These are phyloP conservation scores for Hycleus cichorii DNA, from an alignment of 1,140 invertebrate species.

Conservation along the genomic window DNA sequence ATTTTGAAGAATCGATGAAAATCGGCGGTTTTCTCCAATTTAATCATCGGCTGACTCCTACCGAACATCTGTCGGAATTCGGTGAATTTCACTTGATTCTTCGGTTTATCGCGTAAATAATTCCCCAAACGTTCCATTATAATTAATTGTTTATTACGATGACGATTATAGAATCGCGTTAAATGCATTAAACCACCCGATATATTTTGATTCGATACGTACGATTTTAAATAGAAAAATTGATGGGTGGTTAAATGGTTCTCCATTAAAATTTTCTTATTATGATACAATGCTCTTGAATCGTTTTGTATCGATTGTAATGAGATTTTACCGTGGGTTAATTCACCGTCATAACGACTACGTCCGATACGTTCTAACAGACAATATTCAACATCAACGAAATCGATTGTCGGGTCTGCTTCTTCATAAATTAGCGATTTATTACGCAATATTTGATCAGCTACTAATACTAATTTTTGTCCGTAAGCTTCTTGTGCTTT, in stretches of 20 bases:
- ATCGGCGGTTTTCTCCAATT: conserved; percentile 45
- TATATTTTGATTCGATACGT: neutral
- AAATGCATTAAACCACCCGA: conserved; percentile 32
- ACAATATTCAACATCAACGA: conserved; percentile 58
- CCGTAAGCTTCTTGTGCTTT: conserved; percentile 49
- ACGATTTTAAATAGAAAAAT: conserved; percentile 3
- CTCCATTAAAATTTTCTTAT: conserved; percentile 1
- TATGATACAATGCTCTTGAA: conserved; percentile 45
- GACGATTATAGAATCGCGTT: conserved; percentile 51
- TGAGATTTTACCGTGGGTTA: conserved; percentile 58
- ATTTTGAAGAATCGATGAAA: conserved; percentile 44
- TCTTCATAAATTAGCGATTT: conserved; percentile 49
- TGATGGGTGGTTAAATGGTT: neutral
- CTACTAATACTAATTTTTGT: conserved; percentile 63
- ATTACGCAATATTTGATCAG: conserved; percentile 54
- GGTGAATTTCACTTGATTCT: conserved; percentile 46
- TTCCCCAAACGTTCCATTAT: conserved; percentile 50
- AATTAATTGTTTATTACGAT: conserved; percentile 49
- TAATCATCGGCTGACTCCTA: conserved; percentile 44
- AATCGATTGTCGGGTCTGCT: conserved; percentile 46
- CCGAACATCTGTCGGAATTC: conserved; percentile 43
- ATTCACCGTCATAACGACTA: conserved; percentile 59
- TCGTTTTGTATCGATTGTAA: conserved; percentile 44
- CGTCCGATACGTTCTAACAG: conserved; percentile 73
- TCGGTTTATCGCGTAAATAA: conserved; percentile 48